A percentile compares a stretch with the other conserved stretches of the same genome.
These are phyloP conservation scores for Xenentodon cancila DNA, from an alignment of 2,797 vertebrate genomes.

Conservation along the genomic window DNA sequence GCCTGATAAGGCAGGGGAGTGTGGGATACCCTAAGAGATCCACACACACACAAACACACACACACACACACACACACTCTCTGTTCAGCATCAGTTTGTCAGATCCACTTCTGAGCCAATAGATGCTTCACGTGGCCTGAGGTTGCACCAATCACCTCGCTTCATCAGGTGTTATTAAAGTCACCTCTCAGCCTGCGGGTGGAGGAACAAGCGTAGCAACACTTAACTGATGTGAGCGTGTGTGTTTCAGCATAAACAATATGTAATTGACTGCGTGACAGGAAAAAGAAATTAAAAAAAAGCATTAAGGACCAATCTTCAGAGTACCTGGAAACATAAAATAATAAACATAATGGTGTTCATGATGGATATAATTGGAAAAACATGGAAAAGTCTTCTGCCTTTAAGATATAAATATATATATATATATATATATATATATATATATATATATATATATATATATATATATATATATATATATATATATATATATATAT, in stretches of 20 bases:
- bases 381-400: background rate
- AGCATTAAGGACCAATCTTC: background rate
- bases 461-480: no score
- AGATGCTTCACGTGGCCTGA: constrained; percentile 28
- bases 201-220: constrained; percentile 9
- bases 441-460: no score
- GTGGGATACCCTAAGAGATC: constrained; percentile 66
- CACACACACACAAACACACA: constrained; percentile 37
- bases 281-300: constrained; percentile 3
- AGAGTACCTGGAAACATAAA: constrained; percentile 1
- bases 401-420: constrained; percentile 7
- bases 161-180: constrained; percentile 71
- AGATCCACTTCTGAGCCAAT: constrained; percentile 62
- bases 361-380: background rate
- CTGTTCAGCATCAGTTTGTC: constrained; percentile 43
- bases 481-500: no score
- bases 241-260: constrained; percentile 4
- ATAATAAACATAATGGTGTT: background rate
- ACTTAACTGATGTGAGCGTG: background rate
- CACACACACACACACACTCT: constrained; percentile 33
- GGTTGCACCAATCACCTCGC: constrained; percentile 65
- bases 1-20: constrained; percentile 81
- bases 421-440: no score
- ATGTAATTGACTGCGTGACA: constrained; percentile 14
- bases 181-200: constrained; percentile 62